A percentile compares a stretch with the other conserved stretches of the same genome.
phyloP scores from a whole-genome alignment of 2,888 invertebrate genomes.

The Erannis defoliaria region DNA sequence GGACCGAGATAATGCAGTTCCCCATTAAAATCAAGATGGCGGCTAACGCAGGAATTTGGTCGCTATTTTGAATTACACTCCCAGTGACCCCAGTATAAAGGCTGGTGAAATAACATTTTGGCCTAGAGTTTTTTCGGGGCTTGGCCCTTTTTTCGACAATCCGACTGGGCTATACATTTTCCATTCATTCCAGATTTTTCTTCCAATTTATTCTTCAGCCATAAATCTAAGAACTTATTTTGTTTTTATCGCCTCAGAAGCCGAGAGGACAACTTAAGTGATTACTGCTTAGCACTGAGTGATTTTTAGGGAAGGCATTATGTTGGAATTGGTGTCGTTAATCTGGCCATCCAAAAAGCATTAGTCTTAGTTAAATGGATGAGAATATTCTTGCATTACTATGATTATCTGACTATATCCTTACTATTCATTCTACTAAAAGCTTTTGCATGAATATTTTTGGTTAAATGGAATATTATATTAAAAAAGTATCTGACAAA shows the following conservation, averaged over 20 bases:
- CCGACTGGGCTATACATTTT: too few relatives aligned
- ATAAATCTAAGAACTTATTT: constrained; percentile 27
- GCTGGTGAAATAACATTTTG: too few relatives aligned
- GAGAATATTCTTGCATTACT: constrained; percentile 9
- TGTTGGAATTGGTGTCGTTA: constrained; percentile 16
- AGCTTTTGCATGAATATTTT: constrained; percentile 1
- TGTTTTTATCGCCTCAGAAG: constrained; percentile 22
- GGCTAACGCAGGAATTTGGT: too few relatives aligned
- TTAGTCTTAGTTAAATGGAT: constrained; percentile 23
- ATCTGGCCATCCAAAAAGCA: constrained; percentile 19
- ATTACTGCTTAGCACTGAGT: constrained; percentile 30
- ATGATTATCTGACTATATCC: neutral
- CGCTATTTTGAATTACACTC: too few relatives aligned
- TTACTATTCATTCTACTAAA: neutral
- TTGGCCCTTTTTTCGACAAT: too few relatives aligned
- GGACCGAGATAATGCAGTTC: too few relatives aligned
- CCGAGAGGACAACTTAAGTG: constrained; percentile 29
- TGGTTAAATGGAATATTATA: too few relatives aligned
- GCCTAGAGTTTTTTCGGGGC: too few relatives aligned
- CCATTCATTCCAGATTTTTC: constrained; percentile 8
- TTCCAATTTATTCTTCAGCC: constrained; percentile 22
- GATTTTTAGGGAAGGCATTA: constrained; percentile 30
- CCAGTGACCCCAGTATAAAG: too few relatives aligned
- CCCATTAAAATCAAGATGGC: too few relatives aligned
- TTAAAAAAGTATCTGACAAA: too few relatives aligned